Percentiles rank a stretch among this genome's conserved stretches.
Evolutionary conservation across 2,113 vertebrate species (phyloP).

Genomic region (Oreochromis tanganicae): DNA sequence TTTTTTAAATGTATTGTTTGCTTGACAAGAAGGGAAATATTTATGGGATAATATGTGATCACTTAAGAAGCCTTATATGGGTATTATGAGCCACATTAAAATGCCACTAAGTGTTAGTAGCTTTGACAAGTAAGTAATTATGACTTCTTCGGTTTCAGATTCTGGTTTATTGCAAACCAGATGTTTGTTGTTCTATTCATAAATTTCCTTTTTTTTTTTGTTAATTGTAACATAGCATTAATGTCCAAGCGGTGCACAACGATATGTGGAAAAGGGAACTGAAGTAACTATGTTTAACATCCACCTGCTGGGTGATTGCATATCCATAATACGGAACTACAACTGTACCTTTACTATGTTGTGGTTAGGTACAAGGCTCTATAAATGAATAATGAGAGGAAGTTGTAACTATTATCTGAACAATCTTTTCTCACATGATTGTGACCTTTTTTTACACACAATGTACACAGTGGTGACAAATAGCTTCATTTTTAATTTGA

Average conservation of each 20-base stretch:
- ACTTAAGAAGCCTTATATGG: background rate
- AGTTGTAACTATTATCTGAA: background rate
- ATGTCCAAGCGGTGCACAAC: background rate
- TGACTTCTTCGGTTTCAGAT: background rate
- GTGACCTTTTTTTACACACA: background rate
- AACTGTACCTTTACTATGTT: background rate
- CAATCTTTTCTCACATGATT: background rate
- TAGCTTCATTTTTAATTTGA: constrained; percentile 25
- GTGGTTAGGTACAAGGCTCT: background rate
- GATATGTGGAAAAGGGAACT: background rate
- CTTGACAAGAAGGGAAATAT: background rate
- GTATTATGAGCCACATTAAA: background rate
- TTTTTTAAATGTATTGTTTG: background rate
- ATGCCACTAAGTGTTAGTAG: background rate
- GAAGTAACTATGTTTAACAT: background rate
- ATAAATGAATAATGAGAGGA: constrained; percentile 9
- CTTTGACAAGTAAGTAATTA: background rate
- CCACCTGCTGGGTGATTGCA: background rate
- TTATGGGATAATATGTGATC: background rate
- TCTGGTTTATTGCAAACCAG: background rate
- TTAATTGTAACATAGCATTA: background rate
- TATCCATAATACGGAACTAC: constrained; percentile 43
- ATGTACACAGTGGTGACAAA: background rate
- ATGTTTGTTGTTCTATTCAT: background rate
- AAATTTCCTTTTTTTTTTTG: background rate